A percentile compares a stretch with the other conserved stretches of the same genome.
Evolutionary conservation across 2,888 invertebrate genomes (phyloP).

Genomic region (Eupeodes luniger): DNA sequence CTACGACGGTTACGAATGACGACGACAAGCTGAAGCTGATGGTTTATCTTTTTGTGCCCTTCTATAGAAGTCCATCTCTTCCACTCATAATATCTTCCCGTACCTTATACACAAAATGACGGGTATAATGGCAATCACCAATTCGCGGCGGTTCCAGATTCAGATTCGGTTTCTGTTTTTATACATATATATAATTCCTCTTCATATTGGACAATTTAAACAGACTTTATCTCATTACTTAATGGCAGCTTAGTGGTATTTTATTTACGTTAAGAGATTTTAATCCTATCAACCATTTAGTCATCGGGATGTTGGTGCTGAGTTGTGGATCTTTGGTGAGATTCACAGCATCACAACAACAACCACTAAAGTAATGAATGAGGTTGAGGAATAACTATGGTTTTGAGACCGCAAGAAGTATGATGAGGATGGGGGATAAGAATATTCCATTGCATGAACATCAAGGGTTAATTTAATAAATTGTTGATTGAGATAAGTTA

Average conservation of each 20-base stretch:
- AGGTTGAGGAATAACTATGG: slow-evolving; percentile 49
- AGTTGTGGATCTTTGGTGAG: slow-evolving; percentile 12
- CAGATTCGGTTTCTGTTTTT: background rate
- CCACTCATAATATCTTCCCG: no score
- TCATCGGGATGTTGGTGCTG: slow-evolving; percentile 54
- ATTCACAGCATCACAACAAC: background rate
- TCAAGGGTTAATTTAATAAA: background rate
- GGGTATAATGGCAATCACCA: slow-evolving; percentile 50
- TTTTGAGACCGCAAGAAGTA: slow-evolving; percentile 20
- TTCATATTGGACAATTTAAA: slow-evolving; percentile 54
- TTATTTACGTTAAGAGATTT: slow-evolving; percentile 75
- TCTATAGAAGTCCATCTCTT: slow-evolving; percentile 9
- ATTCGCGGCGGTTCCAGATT: slow-evolving; percentile 43
- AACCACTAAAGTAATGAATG: background rate
- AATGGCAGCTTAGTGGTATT: slow-evolving; percentile 74
- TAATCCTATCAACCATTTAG: slow-evolving; percentile 75
- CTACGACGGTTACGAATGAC: background rate
- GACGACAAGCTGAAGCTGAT: slow-evolving; percentile 2
- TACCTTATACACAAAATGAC: slow-evolving; percentile 9
- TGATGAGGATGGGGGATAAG: slow-evolving; percentile 9
- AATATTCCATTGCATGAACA: background rate
- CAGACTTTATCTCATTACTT: slow-evolving; percentile 76
- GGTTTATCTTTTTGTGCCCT: slow-evolving; percentile 5
- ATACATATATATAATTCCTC: slow-evolving; percentile 9
- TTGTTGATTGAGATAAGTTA: background rate